phyloP scores from a whole-genome alignment of 1,140 invertebrate genomes.

The Drosophila pandora region DNA sequence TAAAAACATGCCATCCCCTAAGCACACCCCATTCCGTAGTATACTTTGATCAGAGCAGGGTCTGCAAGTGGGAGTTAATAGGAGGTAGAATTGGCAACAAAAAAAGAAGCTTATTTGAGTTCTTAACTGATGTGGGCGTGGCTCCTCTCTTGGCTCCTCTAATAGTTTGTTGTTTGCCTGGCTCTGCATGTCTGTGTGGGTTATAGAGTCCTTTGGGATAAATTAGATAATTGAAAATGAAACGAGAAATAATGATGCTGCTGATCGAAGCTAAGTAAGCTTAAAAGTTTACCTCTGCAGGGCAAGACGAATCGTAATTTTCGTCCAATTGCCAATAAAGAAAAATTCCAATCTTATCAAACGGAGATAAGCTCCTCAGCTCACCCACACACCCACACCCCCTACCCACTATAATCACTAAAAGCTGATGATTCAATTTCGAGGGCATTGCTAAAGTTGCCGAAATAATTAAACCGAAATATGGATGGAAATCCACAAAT shows the following conservation, averaged over 20 bases:
- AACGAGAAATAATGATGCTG: conserved; percentile 30
- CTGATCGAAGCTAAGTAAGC: conserved; percentile 32
- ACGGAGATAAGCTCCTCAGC: conserved; percentile 8
- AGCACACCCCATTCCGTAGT: not conserved
- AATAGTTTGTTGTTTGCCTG: conserved; percentile 41
- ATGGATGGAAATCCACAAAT: conserved; percentile 50
- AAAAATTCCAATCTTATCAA: conserved; percentile 15
- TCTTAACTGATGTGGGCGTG: conserved; percentile 51
- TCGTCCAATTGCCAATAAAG: conserved; percentile 32
- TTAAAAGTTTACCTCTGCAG: conserved; percentile 15
- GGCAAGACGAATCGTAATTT: too few species aligned
- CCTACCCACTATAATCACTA: not conserved
- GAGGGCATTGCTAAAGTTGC: not conserved
- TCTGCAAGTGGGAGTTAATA: not conserved
- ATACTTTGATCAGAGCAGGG: conserved; percentile 8
- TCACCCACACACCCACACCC: not conserved
- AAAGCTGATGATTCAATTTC: conserved; percentile 22
- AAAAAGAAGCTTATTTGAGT: conserved; percentile 45
- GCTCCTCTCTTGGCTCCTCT: conserved; percentile 17
- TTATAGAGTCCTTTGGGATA: conserved; percentile 6
- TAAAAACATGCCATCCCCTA: not conserved
- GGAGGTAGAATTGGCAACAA: conserved; percentile 18
- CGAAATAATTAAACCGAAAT: conserved; percentile 37
- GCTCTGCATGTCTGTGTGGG: not conserved
- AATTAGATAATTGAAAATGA: conserved; percentile 56